A percentile compares a stretch with the other conserved stretches of the same genome.
These are phyloP conservation scores for Kryptolebias marmoratus DNA, from an alignment of 2,113 vertebrate genomes.

Conservation along the genomic window DNA sequence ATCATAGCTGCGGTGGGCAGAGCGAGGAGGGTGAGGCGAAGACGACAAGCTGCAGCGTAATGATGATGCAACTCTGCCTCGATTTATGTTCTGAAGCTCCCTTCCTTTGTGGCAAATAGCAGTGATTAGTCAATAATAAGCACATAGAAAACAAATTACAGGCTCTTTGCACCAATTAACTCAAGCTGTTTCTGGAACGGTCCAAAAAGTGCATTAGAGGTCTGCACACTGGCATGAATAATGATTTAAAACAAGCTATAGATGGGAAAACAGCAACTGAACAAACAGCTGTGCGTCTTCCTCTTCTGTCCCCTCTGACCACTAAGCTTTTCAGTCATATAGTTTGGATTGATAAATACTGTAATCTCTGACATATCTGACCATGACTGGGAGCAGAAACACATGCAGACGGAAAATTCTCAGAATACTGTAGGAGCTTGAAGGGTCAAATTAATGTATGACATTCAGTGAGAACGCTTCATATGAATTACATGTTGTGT, in stretches of 20 bases:
- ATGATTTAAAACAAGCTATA: conserved; percentile 14
- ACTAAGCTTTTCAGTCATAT: background rate
- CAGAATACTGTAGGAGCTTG: too few species aligned
- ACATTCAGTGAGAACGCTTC: too few species aligned
- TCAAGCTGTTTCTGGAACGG: conserved; percentile 19
- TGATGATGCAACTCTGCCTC: conserved; percentile 16
- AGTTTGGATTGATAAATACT: background rate
- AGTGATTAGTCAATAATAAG: conserved; percentile 60
- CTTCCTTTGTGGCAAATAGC: conserved; percentile 36
- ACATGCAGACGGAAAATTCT: too few species aligned
- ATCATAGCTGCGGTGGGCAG: background rate
- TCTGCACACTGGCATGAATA: conserved; percentile 8
- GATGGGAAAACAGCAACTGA: background rate
- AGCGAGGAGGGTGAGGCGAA: too few species aligned
- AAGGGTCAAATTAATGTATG: too few species aligned
- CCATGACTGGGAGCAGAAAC: too few species aligned
- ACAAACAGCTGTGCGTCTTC: conserved; percentile 28
- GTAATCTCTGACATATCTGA: background rate
- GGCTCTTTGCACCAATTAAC: conserved; percentile 50
- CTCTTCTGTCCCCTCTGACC: background rate
- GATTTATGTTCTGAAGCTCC: conserved; percentile 21
- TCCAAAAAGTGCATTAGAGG: conserved; percentile 15
- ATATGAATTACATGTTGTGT: too few species aligned
- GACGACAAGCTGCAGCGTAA: background rate
- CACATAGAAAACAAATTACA: conserved; percentile 61